Evolutionary conservation across 2,113 vertebrate genomes (phyloP).

Genomic region (Gobio gobio): DNA sequence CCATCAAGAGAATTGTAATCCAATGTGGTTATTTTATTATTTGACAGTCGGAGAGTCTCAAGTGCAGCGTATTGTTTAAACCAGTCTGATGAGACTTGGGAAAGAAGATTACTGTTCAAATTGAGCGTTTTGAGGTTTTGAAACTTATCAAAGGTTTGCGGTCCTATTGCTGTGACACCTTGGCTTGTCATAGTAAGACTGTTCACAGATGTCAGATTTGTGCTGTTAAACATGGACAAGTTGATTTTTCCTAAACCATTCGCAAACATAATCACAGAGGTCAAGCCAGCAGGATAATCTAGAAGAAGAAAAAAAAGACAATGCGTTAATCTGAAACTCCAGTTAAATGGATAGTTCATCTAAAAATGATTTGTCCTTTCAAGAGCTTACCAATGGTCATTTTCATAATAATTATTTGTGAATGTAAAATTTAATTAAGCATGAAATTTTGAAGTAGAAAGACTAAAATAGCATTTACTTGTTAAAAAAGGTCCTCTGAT

Average conservation of each 20-base stretch:
- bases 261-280: slow-evolving; percentile 58
- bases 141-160: slow-evolving; percentile 66
- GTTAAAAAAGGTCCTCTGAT: no score
- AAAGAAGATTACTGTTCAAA: slow-evolving; percentile 65
- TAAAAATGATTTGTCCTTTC: not conserved
- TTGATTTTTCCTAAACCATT: slow-evolving; percentile 62
- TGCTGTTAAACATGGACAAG: slow-evolving; percentile 62
- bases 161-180: slow-evolving; percentile 56
- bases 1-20: slow-evolving; percentile 35
- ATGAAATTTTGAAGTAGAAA: no score
- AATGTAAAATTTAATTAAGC: no score
- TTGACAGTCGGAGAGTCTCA: slow-evolving; percentile 56
- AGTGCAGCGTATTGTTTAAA: slow-evolving; percentile 62
- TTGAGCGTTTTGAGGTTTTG: slow-evolving; percentile 61
- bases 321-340: no score
- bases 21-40: slow-evolving; percentile 64
- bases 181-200: slow-evolving; percentile 59
- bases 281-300: slow-evolving; percentile 64
- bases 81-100: slow-evolving; percentile 63
- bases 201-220: slow-evolving; percentile 62
- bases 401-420: no score
- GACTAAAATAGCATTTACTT: no score
- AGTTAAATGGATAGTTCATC: not conserved
- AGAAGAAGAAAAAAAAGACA: not conserved
- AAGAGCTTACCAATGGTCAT: no score